Evolutionary conservation across 2,888 invertebrate genomes (phyloP).

Genomic region (Dynastes hyllus): DNA sequence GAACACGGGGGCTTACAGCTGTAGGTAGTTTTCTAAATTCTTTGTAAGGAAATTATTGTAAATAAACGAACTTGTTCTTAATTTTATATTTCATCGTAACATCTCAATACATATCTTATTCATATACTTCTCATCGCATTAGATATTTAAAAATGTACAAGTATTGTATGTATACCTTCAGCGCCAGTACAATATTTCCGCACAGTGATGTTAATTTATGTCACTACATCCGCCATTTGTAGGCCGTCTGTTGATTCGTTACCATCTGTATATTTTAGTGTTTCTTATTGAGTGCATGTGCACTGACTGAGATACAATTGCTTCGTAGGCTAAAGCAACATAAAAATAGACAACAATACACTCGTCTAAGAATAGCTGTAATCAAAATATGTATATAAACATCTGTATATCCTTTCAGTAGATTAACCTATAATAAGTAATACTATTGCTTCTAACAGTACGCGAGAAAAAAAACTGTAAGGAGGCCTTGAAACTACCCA

Average conservation of each 20-base stretch:
- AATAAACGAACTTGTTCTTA: too few relatives aligned
- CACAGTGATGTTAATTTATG: background rate
- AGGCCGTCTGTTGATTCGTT: background rate
- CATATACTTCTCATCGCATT: too few relatives aligned
- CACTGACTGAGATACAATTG: background rate
- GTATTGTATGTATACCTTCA: background rate
- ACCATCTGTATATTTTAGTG: background rate
- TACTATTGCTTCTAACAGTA: too few relatives aligned
- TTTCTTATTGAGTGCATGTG: background rate
- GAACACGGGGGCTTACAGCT: too few relatives aligned
- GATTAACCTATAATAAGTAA: too few relatives aligned
- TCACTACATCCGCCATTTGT: background rate
- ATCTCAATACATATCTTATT: too few relatives aligned
- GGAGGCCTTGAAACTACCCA: too few relatives aligned
- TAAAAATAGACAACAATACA: slow-evolving; percentile 4
- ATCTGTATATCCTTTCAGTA: too few relatives aligned
- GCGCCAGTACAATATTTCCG: background rate
- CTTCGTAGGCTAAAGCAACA: background rate
- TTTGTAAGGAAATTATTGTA: too few relatives aligned
- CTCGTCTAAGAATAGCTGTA: background rate
- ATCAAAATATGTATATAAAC: background rate
- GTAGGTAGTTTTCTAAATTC: too few relatives aligned
- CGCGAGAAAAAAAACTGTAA: too few relatives aligned
- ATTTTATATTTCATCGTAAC: too few relatives aligned
- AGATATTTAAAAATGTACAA: background rate